Conservation (phyloP, 2,797 vertebrate species). For the Phalanger gymnotis region DNA sequence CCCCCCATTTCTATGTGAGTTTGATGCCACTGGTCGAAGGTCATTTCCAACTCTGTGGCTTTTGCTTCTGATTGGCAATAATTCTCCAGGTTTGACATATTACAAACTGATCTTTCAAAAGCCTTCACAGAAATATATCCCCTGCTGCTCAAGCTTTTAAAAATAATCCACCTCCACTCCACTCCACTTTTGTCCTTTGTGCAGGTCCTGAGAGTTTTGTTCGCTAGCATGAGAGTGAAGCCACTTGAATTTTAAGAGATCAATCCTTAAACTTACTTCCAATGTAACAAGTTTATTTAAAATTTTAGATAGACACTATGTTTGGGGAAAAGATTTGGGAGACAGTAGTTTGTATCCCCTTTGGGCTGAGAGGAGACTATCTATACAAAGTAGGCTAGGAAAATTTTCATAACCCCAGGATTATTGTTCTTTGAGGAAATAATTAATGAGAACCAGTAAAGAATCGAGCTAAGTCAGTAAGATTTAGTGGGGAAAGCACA, state of each 20-base stretch:
- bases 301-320: conserved; percentile 27
- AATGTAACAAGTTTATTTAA: conserved; percentile 5
- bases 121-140: conserved; percentile 19
- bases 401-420: background rate
- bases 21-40: background rate
- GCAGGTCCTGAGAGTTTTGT: conserved; percentile 18
- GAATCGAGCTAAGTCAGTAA: background rate
- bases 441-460: background rate
- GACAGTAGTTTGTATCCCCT: conserved; percentile 14
- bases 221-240: background rate
- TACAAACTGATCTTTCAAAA: conserved; percentile 47
- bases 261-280: conserved; percentile 23
- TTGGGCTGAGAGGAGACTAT: conserved; percentile 30
- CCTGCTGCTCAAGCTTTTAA: conserved; percentile 49
- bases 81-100: conserved; percentile 20
- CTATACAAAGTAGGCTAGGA: background rate
- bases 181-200: conserved; percentile 9
- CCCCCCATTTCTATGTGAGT: background rate
- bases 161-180: conserved; percentile 38
- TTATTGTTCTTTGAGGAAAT: background rate
- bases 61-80: conserved; percentile 36
- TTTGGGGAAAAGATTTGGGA: conserved; percentile 39
- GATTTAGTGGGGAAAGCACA: background rate
- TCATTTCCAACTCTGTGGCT: background rate
- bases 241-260: conserved; percentile 27